These are phyloP conservation scores for Latrodectus elegans DNA, from an alignment of 2,888 invertebrate species.

Conservation along the genomic window DNA sequence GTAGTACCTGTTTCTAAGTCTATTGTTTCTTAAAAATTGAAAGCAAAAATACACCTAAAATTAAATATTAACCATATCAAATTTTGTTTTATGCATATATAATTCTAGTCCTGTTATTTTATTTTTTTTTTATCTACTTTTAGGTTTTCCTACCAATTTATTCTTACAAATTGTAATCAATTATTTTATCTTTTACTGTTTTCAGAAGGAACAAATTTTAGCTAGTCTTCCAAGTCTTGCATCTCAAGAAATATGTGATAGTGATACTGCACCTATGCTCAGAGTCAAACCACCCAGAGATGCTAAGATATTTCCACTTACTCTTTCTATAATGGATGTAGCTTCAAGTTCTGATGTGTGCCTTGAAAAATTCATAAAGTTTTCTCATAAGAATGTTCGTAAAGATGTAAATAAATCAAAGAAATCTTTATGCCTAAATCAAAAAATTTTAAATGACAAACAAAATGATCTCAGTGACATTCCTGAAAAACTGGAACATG, in stretches of 20 bases:
- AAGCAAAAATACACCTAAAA: too few species aligned
- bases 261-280: slow-evolving; percentile 59
- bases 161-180: neutral
- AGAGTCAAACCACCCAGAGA: slow-evolving; percentile 69
- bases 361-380: slow-evolving; percentile 70
- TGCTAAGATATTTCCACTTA: slow-evolving; percentile 67
- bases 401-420: slow-evolving; percentile 54
- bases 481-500: slow-evolving; percentile 17
- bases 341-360: slow-evolving; percentile 71
- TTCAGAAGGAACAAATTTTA: slow-evolving; percentile 64
- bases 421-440: slow-evolving; percentile 46
- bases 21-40: too few species aligned
- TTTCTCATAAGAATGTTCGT: slow-evolving; percentile 39
- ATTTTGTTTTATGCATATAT: neutral
- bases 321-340: slow-evolving; percentile 64
- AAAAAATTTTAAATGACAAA: slow-evolving; percentile 52
- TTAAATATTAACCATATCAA: too few species aligned
- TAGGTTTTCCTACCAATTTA: neutral
- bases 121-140: neutral
- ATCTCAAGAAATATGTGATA: slow-evolving; percentile 26
- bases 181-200: slow-evolving; percentile 7
- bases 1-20: too few species aligned
- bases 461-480: slow-evolving; percentile 33
- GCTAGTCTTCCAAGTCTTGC: slow-evolving; percentile 53
- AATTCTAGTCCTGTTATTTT: neutral